phyloP scores from a whole-genome alignment of 2,113 vertebrate species.

The Porphyrio hochstetteri region DNA sequence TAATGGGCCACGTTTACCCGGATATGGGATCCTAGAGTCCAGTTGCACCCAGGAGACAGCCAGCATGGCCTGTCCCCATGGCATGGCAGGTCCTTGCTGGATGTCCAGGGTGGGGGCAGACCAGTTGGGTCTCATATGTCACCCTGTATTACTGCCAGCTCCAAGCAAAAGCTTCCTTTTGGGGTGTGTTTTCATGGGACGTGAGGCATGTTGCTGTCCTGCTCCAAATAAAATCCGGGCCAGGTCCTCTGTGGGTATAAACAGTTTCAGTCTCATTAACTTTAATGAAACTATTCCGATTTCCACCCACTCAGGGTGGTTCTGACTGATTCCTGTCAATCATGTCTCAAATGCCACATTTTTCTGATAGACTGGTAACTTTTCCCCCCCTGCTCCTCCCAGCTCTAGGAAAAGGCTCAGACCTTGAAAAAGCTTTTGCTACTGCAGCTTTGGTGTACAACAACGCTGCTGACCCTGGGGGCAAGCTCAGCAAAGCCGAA shows the following conservation, averaged over 20 bases:
- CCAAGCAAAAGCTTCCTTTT: fast-evolving
- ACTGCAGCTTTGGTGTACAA: slow-evolving; percentile 71
- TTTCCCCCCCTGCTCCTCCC: no score
- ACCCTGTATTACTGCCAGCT: neutral
- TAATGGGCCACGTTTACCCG: neutral
- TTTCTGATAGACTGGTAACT: neutral
- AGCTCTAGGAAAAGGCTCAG: slow-evolving; percentile 77
- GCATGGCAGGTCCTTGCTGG: neutral
- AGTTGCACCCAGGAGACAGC: neutral
- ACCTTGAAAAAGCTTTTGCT: slow-evolving; percentile 80
- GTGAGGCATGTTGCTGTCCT: neutral
- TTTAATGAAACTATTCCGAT: slow-evolving; percentile 20
- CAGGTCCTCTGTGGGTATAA: slow-evolving; percentile 25
- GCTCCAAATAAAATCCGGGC: slow-evolving; percentile 32
- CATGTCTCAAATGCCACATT: neutral
- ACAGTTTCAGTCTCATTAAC: slow-evolving; percentile 34
- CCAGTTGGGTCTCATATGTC: fast-evolving
- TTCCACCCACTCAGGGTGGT: neutral
- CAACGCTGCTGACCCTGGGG: slow-evolving; percentile 64
- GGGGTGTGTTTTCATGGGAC: neutral
- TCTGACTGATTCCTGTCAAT: slow-evolving; percentile 16
- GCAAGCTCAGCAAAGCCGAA: slow-evolving; percentile 75
- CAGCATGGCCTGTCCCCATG: neutral
- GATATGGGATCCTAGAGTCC: neutral
- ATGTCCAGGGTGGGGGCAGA: neutral